These are phyloP conservation scores for Tursiops truncatus DNA, from an alignment of 2,113 vertebrate genomes.

Conservation along the genomic window DNA sequence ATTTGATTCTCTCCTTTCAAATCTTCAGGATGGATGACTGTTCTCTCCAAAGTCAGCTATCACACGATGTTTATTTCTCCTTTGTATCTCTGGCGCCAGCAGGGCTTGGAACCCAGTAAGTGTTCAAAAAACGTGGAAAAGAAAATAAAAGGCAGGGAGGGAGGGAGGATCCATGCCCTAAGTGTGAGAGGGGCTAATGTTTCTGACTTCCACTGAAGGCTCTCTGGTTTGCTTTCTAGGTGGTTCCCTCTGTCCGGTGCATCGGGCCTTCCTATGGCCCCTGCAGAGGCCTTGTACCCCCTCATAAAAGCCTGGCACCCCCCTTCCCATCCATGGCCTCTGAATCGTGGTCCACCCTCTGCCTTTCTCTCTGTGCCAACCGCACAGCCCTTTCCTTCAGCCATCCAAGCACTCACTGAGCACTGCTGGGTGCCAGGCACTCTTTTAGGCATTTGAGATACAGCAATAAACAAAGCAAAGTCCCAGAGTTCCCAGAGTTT, in stretches of 20 bases:
- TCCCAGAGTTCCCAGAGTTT: neutral
- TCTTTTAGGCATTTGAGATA: neutral
- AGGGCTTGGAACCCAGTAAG: neutral
- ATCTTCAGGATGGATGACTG: neutral
- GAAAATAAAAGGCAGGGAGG: neutral
- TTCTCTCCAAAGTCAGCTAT: neutral
- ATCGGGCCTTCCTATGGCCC: neutral
- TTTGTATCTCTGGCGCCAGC: neutral
- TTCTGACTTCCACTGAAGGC: neutral
- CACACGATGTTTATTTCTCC: neutral
- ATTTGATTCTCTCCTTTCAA: neutral
- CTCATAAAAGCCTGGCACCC: neutral
- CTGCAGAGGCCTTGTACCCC: neutral
- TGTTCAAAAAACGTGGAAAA: neutral
- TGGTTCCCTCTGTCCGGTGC: neutral
- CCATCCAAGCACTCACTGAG: neutral
- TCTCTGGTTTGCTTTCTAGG: neutral
- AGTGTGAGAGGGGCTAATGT: neutral
- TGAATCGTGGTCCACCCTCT: neutral
- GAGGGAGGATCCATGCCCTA: neutral
- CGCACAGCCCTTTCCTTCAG: neutral
- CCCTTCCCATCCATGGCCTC: neutral
- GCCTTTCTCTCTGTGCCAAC: neutral
- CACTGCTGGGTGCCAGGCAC: neutral
- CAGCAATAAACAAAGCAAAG: neutral